Evolutionary conservation across 2,797 vertebrate species (phyloP).

Genomic region (Crocodylus rhombifer): DNA sequence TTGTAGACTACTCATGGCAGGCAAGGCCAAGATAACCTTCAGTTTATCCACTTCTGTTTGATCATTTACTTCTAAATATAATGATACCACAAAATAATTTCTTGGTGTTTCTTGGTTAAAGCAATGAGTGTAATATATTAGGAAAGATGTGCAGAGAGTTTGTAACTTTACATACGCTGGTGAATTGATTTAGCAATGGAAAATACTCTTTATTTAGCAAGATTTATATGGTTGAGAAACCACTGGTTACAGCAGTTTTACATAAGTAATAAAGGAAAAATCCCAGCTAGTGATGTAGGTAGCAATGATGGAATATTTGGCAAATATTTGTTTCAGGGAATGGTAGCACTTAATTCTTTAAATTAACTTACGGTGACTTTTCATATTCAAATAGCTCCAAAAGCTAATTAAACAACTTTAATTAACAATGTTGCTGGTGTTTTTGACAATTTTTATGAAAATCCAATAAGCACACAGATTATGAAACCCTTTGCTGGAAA

Average conservation of each 20-base stretch:
- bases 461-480: neutral
- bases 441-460: neutral
- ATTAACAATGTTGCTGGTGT: neutral
- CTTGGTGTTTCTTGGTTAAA: neutral
- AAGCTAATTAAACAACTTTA: neutral
- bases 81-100: rapidly evolving
- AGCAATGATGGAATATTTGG: neutral
- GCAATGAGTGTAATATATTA: neutral
- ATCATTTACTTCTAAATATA: neutral
- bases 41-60: neutral
- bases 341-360: neutral
- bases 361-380: neutral
- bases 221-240: neutral
- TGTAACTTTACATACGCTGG: neutral
- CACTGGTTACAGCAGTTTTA: neutral
- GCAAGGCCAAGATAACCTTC: slow-evolving; percentile 21
- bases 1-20: neutral
- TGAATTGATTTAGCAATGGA: neutral
- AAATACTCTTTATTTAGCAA: neutral
- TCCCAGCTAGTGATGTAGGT: neutral
- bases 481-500: neutral
- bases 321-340: neutral
- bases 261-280: neutral
- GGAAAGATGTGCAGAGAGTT: neutral
- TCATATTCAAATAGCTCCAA: neutral